These are phyloP conservation scores for Sarcophilus harrisii DNA, from an alignment of 2,797 vertebrate genomes.

Conservation along the genomic window DNA sequence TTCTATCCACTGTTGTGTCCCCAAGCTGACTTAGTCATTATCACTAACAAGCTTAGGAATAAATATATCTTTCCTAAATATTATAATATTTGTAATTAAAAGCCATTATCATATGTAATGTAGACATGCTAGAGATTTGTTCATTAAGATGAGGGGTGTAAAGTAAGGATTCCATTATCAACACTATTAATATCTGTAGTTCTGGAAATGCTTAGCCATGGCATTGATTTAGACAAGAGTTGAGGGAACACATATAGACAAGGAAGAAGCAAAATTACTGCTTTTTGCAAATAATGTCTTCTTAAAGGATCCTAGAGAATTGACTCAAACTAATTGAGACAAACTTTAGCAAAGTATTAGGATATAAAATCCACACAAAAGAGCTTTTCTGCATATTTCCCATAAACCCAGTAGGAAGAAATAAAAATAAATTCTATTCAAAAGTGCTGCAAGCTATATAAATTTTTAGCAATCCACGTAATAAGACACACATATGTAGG, in stretches of 20 bases:
- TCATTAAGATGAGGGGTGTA: background rate
- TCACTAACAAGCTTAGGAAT: background rate
- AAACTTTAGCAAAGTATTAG: background rate
- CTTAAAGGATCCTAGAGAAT: background rate
- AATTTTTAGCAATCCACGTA: too few species aligned
- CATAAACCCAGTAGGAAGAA: too few species aligned
- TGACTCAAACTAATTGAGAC: background rate
- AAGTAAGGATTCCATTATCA: background rate
- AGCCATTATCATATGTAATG: background rate
- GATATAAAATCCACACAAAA: background rate
- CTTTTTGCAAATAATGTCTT: background rate
- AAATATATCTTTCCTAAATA: background rate
- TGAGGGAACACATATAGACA: background rate
- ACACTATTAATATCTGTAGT: background rate
- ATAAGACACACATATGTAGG: background rate
- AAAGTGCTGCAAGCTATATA: too few species aligned
- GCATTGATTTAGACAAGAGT: background rate
- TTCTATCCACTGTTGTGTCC: background rate
- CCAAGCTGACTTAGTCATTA: background rate
- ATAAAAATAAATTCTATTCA: too few species aligned
- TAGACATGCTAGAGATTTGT: background rate
- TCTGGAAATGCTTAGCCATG: background rate
- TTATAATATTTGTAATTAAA: background rate
- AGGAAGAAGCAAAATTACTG: background rate
- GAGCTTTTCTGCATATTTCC: background rate